Base-by-base conservation (phyloP, 2,888 invertebrate genomes). In the Sisyra terminalis region DNA sequence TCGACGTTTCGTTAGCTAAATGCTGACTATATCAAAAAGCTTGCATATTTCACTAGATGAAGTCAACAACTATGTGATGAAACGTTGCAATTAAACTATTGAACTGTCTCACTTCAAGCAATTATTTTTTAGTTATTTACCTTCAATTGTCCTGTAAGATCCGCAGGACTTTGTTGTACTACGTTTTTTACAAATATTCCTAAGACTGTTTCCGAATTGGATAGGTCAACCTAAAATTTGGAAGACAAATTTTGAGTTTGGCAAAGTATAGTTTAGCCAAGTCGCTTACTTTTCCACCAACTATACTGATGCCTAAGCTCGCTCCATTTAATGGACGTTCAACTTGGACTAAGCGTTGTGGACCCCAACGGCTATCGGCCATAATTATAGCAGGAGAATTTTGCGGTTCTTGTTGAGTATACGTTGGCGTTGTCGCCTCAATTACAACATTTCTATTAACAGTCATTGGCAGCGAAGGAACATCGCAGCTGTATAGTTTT, bases 131-230 rank as follows among this genome's bases (percentile, higher is more conserved):
- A n/a, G n/a, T n/a, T n/a, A n/a, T n/a, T n/a, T 63, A 87, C 88
- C 69, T 85, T 84, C 35, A 89, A 64, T 52, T 84, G 78, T n/a
- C 85, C 90, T 49, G 86, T 81, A 52, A 75, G 71, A 39, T 90
- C 93, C 1, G 97, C 98, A 1, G 97, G 94, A 63, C 92, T 93
- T 48, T 88, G 81, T 1, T 88, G 78, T 10, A 94, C 77, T 1
- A 98, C 94, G 55, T 92, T 90, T 63, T 97, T 97, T 57, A 98
- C 90, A 62, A 98, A 98, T 57, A 98, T 96, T 5, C 97, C 97
- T 44, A 90, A 81, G 50, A 94, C 76, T 43, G 81, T 80, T 48
- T 57, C 59, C 71, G 47, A 71, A 45, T 78, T 73, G 52, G 77
- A 78, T 50, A 86, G 69, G 55, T 88, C 83, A 44, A 84, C 81